Conservation (phyloP, 2,113 vertebrate species). For the Vidua macroura region DNA sequence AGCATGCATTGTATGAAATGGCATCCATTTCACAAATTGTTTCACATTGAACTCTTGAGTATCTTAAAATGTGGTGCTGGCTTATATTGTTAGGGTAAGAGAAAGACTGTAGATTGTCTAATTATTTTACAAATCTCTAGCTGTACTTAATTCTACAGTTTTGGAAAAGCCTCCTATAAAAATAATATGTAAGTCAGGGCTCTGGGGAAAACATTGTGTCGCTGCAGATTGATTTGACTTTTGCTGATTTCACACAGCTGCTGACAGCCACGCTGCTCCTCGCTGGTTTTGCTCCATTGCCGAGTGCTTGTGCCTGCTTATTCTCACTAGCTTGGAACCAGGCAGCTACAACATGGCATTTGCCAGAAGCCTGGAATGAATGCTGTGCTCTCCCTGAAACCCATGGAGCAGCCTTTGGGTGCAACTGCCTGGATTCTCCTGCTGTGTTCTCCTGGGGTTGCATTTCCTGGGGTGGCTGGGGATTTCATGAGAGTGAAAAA, state of each 20-base stretch:
- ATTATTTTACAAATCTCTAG: slow-evolving; percentile 26
- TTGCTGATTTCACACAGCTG: slow-evolving; percentile 63
- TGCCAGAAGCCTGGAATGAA: slow-evolving; percentile 17
- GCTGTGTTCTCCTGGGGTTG: not conserved
- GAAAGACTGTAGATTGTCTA: not conserved
- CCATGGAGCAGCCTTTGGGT: not conserved
- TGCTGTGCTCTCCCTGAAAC: not conserved
- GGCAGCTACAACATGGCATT: slow-evolving; percentile 36
- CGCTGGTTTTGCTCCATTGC: slow-evolving; percentile 11
- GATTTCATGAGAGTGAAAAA: not conserved
- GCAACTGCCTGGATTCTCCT: not conserved
- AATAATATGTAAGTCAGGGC: not conserved
- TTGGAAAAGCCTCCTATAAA: slow-evolving; percentile 18
- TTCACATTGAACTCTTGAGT: not conserved
- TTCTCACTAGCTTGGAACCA: slow-evolving; percentile 47
- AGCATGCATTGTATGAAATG: slow-evolving; percentile 2
- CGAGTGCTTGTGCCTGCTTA: slow-evolving; percentile 47
- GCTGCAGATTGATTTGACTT: slow-evolving; percentile 57
- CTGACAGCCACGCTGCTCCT: slow-evolving; percentile 28
- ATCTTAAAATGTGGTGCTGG: not conserved
- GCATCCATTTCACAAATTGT: slow-evolving; percentile 22
- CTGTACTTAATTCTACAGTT: not conserved
- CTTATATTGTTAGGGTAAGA: not conserved
- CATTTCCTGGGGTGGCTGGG: not conserved
- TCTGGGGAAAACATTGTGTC: not conserved